A percentile compares a stretch with the other conserved stretches of the same genome.
phyloP scores from a whole-genome alignment of 2,888 invertebrate genomes.

The Heliconius hortense region DNA sequence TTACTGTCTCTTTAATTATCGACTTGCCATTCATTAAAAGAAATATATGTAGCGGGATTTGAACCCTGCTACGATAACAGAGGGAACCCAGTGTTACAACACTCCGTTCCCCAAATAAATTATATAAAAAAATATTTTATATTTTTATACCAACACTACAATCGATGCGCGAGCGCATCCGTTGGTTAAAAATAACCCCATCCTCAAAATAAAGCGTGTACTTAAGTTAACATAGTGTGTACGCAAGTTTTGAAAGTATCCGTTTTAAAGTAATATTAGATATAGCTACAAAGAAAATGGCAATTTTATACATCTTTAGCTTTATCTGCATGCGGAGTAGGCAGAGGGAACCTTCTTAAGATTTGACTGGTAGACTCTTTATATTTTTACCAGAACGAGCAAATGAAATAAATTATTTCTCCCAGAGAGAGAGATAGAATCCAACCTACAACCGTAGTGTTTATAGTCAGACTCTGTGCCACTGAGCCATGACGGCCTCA shows the following conservation, averaged over 20 bases:
- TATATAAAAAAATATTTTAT: background rate
- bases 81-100: too few species aligned
- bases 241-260: background rate
- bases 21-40: too few species aligned
- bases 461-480: too few species aligned
- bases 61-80: too few species aligned
- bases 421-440: too few species aligned
- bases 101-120: too few species aligned
- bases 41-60: too few species aligned
- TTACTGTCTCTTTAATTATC: background rate
- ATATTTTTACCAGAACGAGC: background rate
- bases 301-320: background rate
- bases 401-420: background rate
- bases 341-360: background rate
- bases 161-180: constrained; percentile 56
- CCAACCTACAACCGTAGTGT: too few species aligned
- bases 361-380: too few species aligned
- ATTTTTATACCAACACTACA: constrained; percentile 48
- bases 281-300: background rate
- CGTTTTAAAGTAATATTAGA: background rate
- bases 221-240: background rate
- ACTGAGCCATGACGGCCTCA: too few species aligned
- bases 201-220: constrained; percentile 39
- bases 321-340: background rate
- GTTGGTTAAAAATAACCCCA: constrained; percentile 55